Evolutionary conservation across 2,888 invertebrate genomes (phyloP), one percentile per base, ranked within the genome.

Genomic region (Minunthozetes semirufus): DNA sequence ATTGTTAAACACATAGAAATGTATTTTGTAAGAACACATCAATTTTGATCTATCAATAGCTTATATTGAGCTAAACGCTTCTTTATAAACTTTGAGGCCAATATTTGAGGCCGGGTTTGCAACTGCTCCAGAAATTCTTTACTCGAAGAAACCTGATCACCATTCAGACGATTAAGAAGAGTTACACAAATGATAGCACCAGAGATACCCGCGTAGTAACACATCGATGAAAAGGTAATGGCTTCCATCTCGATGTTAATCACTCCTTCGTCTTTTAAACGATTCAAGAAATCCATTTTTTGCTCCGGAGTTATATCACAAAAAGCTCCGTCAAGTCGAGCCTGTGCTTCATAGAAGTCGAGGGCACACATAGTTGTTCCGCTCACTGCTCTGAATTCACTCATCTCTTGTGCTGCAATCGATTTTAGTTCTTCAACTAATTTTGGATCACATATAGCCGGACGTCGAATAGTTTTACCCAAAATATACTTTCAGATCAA

Each of bases 231-330:
- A 82, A 98, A 96, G 17, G 92, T 90, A 11, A 93, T 87, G 53
- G 92, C 91, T 84, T 98, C 98, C 97, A 96, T 96, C 85, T 98
- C 98, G 80, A 98, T 95, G 84, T 98, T 98, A 29, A 91, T 88
- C 17, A 98, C 92, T 1, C 94, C 94, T 70, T 88, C 85, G 77
- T 88, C 87, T 78, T 89, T 88, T 17, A 83, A 81, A 17, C 73
- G 63, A 11, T 79, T 75, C 80, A 98, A 85, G 82, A 93, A 98
- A 70, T 89, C 89, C 87, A 92, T 88, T 84, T 95, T 96, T 78
- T 98, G 95, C n/a, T 87, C 84, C 81, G 92, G 91, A 1, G 88
- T 88, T 84, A 93, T 96, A 80, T 95, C 94, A 83, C 97, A 97
- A 85, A 97, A 96, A 5, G 96, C 96, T 0, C 98, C 97, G 83